Evolutionary conservation across 2,113 vertebrate species (phyloP).

Genomic region (Spea bombifrons): DNA sequence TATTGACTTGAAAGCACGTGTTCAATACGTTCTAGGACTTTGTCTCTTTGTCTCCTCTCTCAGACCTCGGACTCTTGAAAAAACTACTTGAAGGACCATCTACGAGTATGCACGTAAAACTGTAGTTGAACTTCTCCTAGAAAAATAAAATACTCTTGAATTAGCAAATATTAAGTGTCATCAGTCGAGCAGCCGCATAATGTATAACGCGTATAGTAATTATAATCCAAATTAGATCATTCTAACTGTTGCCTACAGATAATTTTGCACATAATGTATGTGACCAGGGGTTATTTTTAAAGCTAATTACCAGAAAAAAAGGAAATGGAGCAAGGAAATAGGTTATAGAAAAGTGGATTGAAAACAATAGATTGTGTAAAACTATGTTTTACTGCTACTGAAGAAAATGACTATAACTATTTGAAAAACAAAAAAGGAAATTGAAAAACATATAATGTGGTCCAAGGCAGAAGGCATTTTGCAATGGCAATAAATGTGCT

Average conservation of each 20-base stretch:
- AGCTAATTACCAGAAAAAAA: slow-evolving; percentile 27
- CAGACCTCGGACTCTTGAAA: too few relatives aligned
- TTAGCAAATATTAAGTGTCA: too few relatives aligned
- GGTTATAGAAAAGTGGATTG: slow-evolving; percentile 28
- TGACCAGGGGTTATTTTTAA: slow-evolving; percentile 31
- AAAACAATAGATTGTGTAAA: slow-evolving; percentile 13
- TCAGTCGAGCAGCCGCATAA: too few relatives aligned
- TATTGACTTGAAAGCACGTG: too few relatives aligned
- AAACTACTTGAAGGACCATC: too few relatives aligned
- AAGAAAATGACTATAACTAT: slow-evolving; percentile 16
- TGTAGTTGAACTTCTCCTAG: too few relatives aligned
- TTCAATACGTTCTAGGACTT: too few relatives aligned
- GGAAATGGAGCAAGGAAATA: slow-evolving; percentile 37
- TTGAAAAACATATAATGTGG: background rate
- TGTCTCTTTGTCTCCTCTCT: too few relatives aligned
- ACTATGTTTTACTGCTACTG: slow-evolving; percentile 15
- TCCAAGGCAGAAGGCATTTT: background rate
- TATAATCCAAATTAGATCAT: slow-evolving; percentile 17
- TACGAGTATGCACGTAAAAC: too few relatives aligned
- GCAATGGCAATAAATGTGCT: background rate
- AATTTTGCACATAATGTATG: background rate
- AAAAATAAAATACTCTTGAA: too few relatives aligned
- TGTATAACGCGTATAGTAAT: too few relatives aligned
- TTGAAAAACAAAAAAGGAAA: background rate
- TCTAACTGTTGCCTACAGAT: slow-evolving; percentile 24